Conservation (phyloP, 2,113 vertebrate genomes). For the Tauraco erythrolophus region DNA sequence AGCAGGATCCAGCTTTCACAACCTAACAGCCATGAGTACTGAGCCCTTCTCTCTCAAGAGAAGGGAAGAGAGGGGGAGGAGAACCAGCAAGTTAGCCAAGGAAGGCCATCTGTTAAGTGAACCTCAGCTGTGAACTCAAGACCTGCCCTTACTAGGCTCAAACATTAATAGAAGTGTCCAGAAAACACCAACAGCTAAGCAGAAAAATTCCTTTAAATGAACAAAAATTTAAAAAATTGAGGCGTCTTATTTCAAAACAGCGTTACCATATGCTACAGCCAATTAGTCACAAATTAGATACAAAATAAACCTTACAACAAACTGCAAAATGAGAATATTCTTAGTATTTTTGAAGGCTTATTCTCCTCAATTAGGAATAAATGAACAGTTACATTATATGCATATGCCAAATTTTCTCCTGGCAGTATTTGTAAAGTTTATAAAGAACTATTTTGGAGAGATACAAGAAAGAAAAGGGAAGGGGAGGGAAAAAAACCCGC, state of each 20-base stretch:
- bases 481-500: neutral
- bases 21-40: conserved; percentile 15
- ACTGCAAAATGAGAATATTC: neutral
- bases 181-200: conserved; percentile 5
- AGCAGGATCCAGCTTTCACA: conserved; percentile 53
- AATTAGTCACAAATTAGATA: neutral
- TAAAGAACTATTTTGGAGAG: conserved; percentile 9
- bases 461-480: neutral
- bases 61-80: conserved; percentile 39
- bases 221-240: neutral
- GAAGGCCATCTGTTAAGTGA: conserved; percentile 52
- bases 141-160: conserved; percentile 26
- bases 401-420: conserved; percentile 10
- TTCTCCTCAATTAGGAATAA: neutral
- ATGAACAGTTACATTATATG: neutral
- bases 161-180: neutral
- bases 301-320: conserved; percentile 2
- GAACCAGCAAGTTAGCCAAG: conserved; percentile 34
- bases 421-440: conserved; percentile 25
- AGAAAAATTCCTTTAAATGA: neutral
- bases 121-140: conserved; percentile 44
- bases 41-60: neutral
- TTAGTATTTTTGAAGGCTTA: neutral
- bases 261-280: neutral
- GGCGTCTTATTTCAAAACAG: neutral